Conservation (phyloP, 2,888 invertebrate genomes). For the Agriopis leucophaearia region DNA sequence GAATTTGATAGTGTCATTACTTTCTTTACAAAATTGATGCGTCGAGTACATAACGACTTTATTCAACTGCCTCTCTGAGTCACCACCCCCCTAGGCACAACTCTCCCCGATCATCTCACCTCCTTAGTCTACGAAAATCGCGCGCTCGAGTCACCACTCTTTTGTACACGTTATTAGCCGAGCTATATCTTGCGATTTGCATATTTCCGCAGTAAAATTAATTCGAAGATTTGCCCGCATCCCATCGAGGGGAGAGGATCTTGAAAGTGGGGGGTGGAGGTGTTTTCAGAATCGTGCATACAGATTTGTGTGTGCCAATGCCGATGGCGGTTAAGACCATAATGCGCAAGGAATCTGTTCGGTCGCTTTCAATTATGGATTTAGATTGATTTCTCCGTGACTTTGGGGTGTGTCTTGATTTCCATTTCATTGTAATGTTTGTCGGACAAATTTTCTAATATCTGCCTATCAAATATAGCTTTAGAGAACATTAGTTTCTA, state of each 20-base stretch:
- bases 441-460: neutral
- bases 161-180: constrained; percentile 87
- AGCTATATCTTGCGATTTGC: constrained; percentile 84
- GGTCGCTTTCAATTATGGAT: constrained; percentile 57
- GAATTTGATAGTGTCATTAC: too few species aligned
- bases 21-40: too few species aligned
- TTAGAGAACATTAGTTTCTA: neutral
- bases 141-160: constrained; percentile 83
- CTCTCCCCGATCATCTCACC: constrained; percentile 27
- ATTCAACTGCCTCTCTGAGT: constrained; percentile 37
- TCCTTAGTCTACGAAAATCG: constrained; percentile 58
- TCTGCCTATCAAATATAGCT: neutral
- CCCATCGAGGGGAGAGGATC: constrained; percentile 67
- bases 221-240: constrained; percentile 87
- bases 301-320: constrained; percentile 68
- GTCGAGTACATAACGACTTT: neutral
- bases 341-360: constrained; percentile 46
- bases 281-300: constrained; percentile 83
- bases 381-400: constrained; percentile 32
- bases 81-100: constrained; percentile 45
- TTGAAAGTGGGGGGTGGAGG: constrained; percentile 29
- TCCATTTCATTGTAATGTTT: neutral
- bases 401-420: constrained; percentile 10
- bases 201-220: constrained; percentile 87
- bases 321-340: constrained; percentile 57